These are phyloP conservation scores for Cataglyphis cursor DNA, from an alignment of 2,888 invertebrate genomes.

Conservation along the genomic window DNA sequence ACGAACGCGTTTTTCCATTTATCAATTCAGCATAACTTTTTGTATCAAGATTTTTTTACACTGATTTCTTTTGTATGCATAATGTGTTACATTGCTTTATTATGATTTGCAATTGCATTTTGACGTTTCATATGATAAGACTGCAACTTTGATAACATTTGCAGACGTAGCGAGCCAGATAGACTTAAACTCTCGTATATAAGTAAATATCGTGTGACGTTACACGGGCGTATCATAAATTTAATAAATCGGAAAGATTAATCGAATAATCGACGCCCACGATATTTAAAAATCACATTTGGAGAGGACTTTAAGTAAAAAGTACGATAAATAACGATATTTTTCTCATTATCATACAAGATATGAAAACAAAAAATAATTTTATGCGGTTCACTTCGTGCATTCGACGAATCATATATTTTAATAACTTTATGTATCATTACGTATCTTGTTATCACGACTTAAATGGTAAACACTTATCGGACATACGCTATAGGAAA, in stretches of 20 bases:
- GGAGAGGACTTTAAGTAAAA: background rate
- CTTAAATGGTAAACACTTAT: too few relatives aligned
- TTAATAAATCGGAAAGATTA: conserved; percentile 8
- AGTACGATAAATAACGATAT: background rate
- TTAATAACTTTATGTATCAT: background rate
- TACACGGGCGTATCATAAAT: background rate
- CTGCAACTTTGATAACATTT: conserved; percentile 18
- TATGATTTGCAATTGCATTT: background rate
- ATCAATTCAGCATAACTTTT: background rate
- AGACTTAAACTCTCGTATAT: background rate
- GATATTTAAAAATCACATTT: background rate
- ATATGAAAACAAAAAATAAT: too few relatives aligned
- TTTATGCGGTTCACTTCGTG: background rate
- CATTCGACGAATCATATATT: background rate
- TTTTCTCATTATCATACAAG: background rate
- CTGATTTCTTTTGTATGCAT: background rate
- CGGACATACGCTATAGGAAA: background rate
- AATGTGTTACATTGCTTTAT: background rate
- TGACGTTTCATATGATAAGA: conserved; percentile 10
- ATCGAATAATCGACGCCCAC: background rate
- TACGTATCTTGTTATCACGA: too few relatives aligned
- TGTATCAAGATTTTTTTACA: background rate
- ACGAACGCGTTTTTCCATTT: background rate
- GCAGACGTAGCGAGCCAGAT: background rate
- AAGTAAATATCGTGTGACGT: conserved; percentile 14